A percentile compares a stretch with the other conserved stretches of the same genome.
Evolutionary conservation across 2,113 vertebrate genomes (phyloP).

Genomic region (Lucifuga dentata): DNA sequence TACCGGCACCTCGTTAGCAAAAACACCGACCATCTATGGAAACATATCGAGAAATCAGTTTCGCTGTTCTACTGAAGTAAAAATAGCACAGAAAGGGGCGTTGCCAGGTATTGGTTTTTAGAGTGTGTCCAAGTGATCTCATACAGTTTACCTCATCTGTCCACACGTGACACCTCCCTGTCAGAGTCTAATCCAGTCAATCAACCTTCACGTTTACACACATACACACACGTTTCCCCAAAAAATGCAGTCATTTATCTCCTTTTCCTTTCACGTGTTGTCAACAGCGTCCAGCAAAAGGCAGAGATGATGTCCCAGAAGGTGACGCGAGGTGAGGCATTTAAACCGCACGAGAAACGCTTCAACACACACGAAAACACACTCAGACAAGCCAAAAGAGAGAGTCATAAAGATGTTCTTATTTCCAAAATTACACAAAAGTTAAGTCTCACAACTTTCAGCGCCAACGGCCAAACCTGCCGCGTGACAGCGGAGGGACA

Average conservation of each 20-base stretch:
- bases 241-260: too few species aligned
- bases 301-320: slow-evolving; percentile 12
- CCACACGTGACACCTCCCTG: slow-evolving; percentile 16
- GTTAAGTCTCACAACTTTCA: neutral
- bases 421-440: neutral
- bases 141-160: slow-evolving; percentile 22
- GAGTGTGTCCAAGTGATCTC: slow-evolving; percentile 22
- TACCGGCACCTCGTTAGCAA: slow-evolving; percentile 27
- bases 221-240: slow-evolving; percentile 2
- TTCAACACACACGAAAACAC: neutral
- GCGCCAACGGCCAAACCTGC: neutral
- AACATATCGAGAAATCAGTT: neutral
- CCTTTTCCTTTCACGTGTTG: too few species aligned
- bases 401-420: neutral
- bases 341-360: neutral
- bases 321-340: slow-evolving; percentile 6
- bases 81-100: neutral
- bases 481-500: slow-evolving; percentile 6
- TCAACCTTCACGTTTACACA: slow-evolving; percentile 38
- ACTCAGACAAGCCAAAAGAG: neutral
- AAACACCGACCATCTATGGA: slow-evolving; percentile 33
- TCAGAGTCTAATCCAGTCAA: slow-evolving; percentile 28
- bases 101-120: slow-evolving; percentile 16
- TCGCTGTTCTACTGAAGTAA: slow-evolving; percentile 13
- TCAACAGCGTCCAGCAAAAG: neutral